phyloP scores from a whole-genome alignment of 2,888 invertebrate genomes.

The Marasmarcha lunaedactyla region DNA sequence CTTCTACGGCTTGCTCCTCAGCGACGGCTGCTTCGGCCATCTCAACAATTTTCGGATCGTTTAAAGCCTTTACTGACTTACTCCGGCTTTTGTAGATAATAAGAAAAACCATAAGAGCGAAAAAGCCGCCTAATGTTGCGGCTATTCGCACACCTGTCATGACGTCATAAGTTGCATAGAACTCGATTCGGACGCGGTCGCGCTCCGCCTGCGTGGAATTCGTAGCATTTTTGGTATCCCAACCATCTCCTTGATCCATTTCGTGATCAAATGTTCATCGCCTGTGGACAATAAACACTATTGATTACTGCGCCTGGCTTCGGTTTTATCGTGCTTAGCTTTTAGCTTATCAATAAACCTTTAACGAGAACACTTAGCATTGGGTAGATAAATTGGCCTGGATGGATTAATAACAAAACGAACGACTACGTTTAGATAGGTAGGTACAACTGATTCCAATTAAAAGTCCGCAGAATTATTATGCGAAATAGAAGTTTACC shows the following conservation, averaged over 20 bases:
- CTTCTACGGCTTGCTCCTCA: slow-evolving; percentile 75
- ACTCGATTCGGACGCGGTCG: slow-evolving; percentile 81
- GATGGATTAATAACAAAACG: too few relatives aligned
- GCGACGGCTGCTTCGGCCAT: slow-evolving; percentile 82
- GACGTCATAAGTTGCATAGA: slow-evolving; percentile 91
- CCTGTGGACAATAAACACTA: slow-evolving; percentile 45
- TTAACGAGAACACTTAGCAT: too few relatives aligned
- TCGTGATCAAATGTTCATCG: slow-evolving; percentile 61
- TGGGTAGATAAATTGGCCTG: too few relatives aligned
- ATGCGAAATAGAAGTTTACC: slow-evolving; percentile 10
- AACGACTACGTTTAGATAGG: too few relatives aligned
- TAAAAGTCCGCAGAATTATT: too few relatives aligned
- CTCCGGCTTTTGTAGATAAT: slow-evolving; percentile 91
- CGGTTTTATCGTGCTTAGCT: too few relatives aligned
- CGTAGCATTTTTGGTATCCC: slow-evolving; percentile 50
- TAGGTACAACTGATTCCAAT: too few relatives aligned
- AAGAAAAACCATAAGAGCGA: slow-evolving; percentile 90
- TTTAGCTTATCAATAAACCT: too few relatives aligned
- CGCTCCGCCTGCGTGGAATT: slow-evolving; percentile 62
- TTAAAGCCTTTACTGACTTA: slow-evolving; percentile 79
- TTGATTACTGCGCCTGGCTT: too few relatives aligned
- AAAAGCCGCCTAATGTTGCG: slow-evolving; percentile 91
- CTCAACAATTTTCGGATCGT: slow-evolving; percentile 84
- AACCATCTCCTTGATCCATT: slow-evolving; percentile 59
- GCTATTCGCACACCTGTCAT: slow-evolving; percentile 95